phyloP scores from a whole-genome alignment of 2,113 vertebrate genomes.

The Pseudois nayaur region DNA sequence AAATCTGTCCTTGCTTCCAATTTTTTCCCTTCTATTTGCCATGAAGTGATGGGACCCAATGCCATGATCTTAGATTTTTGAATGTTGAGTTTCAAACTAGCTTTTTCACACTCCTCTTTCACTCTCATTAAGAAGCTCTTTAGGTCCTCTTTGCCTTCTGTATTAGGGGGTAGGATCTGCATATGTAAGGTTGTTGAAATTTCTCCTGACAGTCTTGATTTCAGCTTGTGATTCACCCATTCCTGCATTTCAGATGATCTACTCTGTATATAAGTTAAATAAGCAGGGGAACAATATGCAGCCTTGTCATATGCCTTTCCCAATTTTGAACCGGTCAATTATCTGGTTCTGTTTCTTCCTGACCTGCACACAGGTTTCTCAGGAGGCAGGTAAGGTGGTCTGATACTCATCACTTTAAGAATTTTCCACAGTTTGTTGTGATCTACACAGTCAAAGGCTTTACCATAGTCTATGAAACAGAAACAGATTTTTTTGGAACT shows the following conservation, averaged over 20 bases:
- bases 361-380: not conserved
- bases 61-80: not conserved
- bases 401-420: not conserved
- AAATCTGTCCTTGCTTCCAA: not conserved
- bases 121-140: not conserved
- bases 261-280: not conserved
- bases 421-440: not conserved
- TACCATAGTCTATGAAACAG: not conserved
- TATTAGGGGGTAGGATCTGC: not conserved
- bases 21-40: not conserved
- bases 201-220: not conserved
- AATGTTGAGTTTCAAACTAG: not conserved
- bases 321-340: not conserved
- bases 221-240: not conserved
- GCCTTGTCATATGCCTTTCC: not conserved
- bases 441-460: not conserved
- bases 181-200: not conserved
- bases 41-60: not conserved
- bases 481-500: not conserved
- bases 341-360: not conserved
- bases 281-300: not conserved
- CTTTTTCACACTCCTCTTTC: not conserved
- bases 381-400: not conserved
- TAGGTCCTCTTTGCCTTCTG: not conserved
- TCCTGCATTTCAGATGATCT: not conserved